Evolutionary conservation across 2,797 vertebrate genomes (phyloP).

Genomic region (Danio albolineatus): DNA sequence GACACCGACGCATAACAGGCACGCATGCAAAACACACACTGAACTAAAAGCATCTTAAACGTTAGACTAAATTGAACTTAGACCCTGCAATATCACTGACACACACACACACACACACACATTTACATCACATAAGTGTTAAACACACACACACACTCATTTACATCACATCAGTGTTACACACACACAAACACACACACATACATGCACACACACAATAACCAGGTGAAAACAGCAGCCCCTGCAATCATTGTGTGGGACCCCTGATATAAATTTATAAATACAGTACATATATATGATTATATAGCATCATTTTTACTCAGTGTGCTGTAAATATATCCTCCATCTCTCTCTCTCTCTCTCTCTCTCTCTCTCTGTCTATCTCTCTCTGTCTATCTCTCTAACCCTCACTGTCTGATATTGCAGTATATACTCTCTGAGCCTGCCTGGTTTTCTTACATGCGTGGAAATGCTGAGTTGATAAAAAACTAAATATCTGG

Average conservation of each 20-base stretch:
- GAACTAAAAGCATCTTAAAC: conserved; percentile 23
- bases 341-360: conserved; percentile 51
- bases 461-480: conserved; percentile 76
- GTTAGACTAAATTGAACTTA: conserved; percentile 49
- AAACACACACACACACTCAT: conserved; percentile 25
- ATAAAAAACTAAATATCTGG: conserved; percentile 69
- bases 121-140: too few species aligned
- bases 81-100: conserved; percentile 33
- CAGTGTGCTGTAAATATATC: conserved; percentile 84
- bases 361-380: conserved; percentile 45
- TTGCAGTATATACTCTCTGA: conserved; percentile 78
- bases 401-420: conserved; percentile 72
- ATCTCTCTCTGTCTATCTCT: conserved; percentile 49
- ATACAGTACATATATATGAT: conserved; percentile 76
- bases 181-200: conserved; percentile 6
- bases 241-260: conserved; percentile 67
- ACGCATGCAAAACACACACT: conserved; percentile 40
- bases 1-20: conserved; percentile 46
- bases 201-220: conserved; percentile 50
- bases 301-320: conserved; percentile 85
- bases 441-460: conserved; percentile 84
- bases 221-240: conserved; percentile 70
- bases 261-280: conserved; percentile 79
- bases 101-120: conserved; percentile 46
- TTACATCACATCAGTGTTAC: conserved; percentile 3